phyloP scores from a whole-genome alignment of 92 coral and sea anemone genomes.

The Epizoanthus stellaris region DNA sequence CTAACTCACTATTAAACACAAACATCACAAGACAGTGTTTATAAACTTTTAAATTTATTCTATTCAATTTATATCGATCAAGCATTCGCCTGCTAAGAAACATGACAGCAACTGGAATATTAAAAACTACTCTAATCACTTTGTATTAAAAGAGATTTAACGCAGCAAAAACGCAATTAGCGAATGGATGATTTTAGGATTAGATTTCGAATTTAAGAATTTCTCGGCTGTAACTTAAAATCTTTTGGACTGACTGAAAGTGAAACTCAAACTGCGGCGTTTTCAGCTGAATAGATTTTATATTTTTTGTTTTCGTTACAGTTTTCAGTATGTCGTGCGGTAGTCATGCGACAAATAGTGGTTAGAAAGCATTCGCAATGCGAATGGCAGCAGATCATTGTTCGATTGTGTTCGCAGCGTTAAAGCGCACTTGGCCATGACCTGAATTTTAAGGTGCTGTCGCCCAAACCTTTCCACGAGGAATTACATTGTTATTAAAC shows the following conservation, averaged over 20 bases:
- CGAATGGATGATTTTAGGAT: background rate
- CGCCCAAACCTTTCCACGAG: too few species aligned
- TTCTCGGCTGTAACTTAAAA: background rate
- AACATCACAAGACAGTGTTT: conserved; percentile 19
- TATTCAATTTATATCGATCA: background rate
- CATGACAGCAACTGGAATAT: background rate
- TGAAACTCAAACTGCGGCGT: background rate
- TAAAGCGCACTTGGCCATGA: too few species aligned
- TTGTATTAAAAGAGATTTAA: background rate
- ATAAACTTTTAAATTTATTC: background rate
- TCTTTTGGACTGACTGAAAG: background rate
- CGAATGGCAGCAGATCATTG: background rate
- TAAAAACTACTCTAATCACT: conserved; percentile 1
- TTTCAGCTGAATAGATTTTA: conserved; percentile 4
- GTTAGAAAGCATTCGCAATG: conserved; percentile 4
- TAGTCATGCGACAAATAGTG: conserved; percentile 12
- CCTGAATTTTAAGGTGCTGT: too few species aligned
- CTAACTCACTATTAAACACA: conserved; percentile 10
- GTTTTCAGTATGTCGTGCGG: background rate
- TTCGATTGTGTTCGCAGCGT: background rate
- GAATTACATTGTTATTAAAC: too few species aligned
- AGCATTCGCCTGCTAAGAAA: conserved; percentile 8
- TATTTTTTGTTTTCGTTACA: background rate
- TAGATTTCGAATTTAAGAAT: background rate
- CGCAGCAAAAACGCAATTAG: background rate